Evolutionary conservation across 2,113 vertebrate species (phyloP), one percentile per base, ranked within the genome.

Genomic region (Vulpes vulpes): DNA sequence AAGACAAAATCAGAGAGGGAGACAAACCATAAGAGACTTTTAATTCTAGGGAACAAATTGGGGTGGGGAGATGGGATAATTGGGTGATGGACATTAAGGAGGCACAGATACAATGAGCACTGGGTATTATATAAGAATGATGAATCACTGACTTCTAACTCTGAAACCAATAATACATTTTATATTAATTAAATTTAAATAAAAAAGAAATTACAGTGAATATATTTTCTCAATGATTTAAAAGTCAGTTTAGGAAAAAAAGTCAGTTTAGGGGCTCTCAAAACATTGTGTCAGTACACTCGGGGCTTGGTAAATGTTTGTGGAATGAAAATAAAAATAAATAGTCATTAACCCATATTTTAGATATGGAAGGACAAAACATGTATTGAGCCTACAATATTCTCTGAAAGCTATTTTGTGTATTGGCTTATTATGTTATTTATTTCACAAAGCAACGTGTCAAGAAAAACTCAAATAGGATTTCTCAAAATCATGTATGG

Each of bases 321-420:
- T 82, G 32, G 1, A 95, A 60, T 79, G 11, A 83, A 83, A 83
- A 73, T 91, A 51, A 95, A 90, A 91, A 78, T 86, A 86, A 96
- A 65, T 1, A 51, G 69, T 35, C 5, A 82, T 59, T 96, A 74
- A 71, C 6, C 53, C 27, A n/a, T 55, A 87, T 85, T 60, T 96
- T 83, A 90, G 8, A 60, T 78, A 49, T 60, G 2, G 19, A 92
- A 91, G 4, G 25, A 84, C 14, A 78, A 73, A 91, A n/a, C 5
- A 57, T 65, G 3, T 16, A 32, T 15, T 69, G 25, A 96, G 2
- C 4, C 32, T 86, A 43, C 79, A 71, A 43, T 87, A 64, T 55
- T 86, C 84, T 90, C 60, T 65, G 4, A 30, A 89, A 67, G 32
- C 71, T 82, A 3, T 64, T 94, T 91, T 69, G 38, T 86, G 30